phyloP scores from a whole-genome alignment of 1,140 invertebrate genomes.

The Nephila pilipes region DNA sequence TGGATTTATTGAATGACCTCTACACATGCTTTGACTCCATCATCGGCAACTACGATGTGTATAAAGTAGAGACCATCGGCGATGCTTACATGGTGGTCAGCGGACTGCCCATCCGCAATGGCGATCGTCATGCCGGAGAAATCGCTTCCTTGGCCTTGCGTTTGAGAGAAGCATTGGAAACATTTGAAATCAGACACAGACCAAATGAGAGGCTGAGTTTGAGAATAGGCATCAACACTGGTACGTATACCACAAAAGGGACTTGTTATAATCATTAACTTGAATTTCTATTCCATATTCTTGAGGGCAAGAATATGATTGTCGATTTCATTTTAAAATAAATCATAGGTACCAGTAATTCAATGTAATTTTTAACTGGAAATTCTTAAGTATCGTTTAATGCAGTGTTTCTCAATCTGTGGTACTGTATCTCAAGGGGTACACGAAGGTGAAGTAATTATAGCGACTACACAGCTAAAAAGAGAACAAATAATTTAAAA shows the following conservation, averaged over 20 bases:
- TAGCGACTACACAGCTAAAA: too few species aligned
- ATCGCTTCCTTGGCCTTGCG: constrained; percentile 91
- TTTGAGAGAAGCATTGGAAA: constrained; percentile 86
- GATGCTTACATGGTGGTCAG: constrained; percentile 89
- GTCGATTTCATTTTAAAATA: too few species aligned
- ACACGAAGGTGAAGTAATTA: too few species aligned
- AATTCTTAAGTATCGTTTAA: too few species aligned
- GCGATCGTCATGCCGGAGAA: constrained; percentile 88
- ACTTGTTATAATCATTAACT: too few species aligned
- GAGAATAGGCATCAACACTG: constrained; percentile 86
- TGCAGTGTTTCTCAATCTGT: too few species aligned
- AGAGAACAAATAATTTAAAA: too few species aligned
- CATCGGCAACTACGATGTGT: constrained; percentile 89
- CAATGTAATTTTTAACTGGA: too few species aligned
- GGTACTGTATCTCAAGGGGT: too few species aligned
- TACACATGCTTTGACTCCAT: constrained; percentile 91
- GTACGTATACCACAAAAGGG: constrained; percentile 78
- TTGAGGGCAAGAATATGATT: too few species aligned
- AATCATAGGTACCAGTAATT: too few species aligned
- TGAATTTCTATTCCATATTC: too few species aligned
- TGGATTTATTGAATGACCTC: constrained; percentile 88
- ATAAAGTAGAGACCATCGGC: constrained; percentile 87
- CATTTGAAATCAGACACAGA: constrained; percentile 88
- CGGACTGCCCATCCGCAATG: constrained; percentile 85
- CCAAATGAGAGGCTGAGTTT: constrained; percentile 87